phyloP scores from a whole-genome alignment of 2,888 invertebrate species.

The Sminthurides aquaticus region DNA sequence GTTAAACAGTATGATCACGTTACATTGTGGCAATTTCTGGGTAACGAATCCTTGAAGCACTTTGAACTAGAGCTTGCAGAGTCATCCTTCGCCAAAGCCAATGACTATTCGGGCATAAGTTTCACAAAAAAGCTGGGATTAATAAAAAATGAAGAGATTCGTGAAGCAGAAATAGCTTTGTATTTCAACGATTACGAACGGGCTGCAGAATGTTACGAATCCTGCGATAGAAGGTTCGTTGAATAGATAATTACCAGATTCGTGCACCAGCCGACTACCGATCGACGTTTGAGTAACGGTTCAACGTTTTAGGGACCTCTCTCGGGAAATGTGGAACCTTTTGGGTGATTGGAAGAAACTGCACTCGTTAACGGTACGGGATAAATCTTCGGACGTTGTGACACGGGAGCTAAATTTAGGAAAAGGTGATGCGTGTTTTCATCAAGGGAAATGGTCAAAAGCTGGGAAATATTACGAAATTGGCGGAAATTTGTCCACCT shows the following conservation, averaged over 20 bases:
- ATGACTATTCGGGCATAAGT: conserved; percentile 91
- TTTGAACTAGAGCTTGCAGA: conserved; percentile 84
- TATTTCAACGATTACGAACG: conserved; percentile 90
- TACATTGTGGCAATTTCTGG: conserved; percentile 83
- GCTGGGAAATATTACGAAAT: conserved; percentile 74
- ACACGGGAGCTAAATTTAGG: conserved; percentile 33
- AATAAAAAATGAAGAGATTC: conserved; percentile 67
- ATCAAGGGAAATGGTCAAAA: conserved; percentile 58
- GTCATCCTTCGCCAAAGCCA: conserved; percentile 87
- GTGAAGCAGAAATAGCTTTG: conserved; percentile 80
- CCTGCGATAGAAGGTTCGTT: conserved; percentile 86
- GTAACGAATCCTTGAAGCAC: conserved; percentile 81
- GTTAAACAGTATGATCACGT: conserved; percentile 97
- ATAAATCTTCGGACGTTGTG: conserved; percentile 30
- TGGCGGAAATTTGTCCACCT: conserved; percentile 71
- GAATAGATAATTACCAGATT: too few relatives aligned
- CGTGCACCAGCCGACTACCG: too few relatives aligned
- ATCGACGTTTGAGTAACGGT: too few relatives aligned
- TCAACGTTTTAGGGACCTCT: conserved; percentile 74
- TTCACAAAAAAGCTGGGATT: conserved; percentile 79
- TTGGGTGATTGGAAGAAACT: conserved; percentile 94
- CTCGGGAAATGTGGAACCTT: conserved; percentile 74
- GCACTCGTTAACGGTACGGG: conserved; percentile 55
- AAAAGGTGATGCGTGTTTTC: conserved; percentile 46
- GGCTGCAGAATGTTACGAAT: conserved; percentile 86